Evolutionary conservation across 2,888 invertebrate species (phyloP).

Genomic region (Drosophila longiperda): DNA sequence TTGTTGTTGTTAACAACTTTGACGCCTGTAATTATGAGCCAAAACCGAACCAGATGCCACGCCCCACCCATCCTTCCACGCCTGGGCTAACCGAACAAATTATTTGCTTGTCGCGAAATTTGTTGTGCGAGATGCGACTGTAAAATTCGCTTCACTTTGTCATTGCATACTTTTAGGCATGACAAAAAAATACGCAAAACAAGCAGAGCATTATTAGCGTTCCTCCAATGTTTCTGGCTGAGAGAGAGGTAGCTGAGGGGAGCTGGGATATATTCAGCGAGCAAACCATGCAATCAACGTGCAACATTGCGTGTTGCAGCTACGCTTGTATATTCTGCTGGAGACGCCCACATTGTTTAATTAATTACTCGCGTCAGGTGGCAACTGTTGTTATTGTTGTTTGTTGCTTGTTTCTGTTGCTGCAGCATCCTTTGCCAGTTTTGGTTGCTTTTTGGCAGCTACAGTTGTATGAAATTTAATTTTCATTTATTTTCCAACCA

Average conservation of each 20-base stretch:
- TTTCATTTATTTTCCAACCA: slow-evolving; percentile 35
- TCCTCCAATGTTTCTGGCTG: background rate
- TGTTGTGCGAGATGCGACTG: slow-evolving; percentile 2
- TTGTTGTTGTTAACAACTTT: slow-evolving; percentile 71
- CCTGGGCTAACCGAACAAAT: slow-evolving; percentile 31
- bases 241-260: too few relatives aligned
- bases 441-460: slow-evolving; percentile 12
- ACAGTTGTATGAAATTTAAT: slow-evolving; percentile 42
- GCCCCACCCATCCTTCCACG: background rate
- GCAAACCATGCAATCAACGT: slow-evolving; percentile 46
- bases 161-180: slow-evolving; percentile 33
- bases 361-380: slow-evolving; percentile 63
- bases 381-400: background rate
- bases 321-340: slow-evolving; percentile 14
- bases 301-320: slow-evolving; percentile 26
- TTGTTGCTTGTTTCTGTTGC: background rate
- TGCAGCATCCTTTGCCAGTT: slow-evolving; percentile 4
- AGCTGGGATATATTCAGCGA: background rate
- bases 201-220: slow-evolving; percentile 13
- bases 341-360: slow-evolving; percentile 54
- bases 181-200: background rate
- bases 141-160: slow-evolving; percentile 1
- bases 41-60: background rate
- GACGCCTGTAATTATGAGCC: slow-evolving; percentile 71
- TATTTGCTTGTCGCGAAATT: slow-evolving; percentile 43